Base-by-base conservation (phyloP, 2,888 invertebrate genomes). In the Apamea anceps region DNA sequence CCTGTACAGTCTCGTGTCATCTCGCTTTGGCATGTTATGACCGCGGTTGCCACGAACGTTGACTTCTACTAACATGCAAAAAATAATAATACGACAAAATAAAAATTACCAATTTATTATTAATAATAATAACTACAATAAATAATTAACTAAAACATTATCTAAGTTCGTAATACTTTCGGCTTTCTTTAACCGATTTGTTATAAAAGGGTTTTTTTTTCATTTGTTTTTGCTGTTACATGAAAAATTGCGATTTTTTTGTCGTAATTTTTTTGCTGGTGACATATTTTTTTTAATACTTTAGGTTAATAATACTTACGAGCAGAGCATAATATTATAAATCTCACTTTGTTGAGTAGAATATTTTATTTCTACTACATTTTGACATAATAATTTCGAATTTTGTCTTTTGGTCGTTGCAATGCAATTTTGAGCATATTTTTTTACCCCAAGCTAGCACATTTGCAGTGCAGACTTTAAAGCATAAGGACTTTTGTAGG, bases 101-200 rank as follows among this genome's bases (percentile, higher is more conserved):
- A 77, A 84, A 79, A 81, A 79, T 79, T 72, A 81, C 62, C 71
- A 84, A 84, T 81, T 81, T 84, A 81, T 81, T 81, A 25, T 76
- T 75, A 68, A 63, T 48, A 60, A 18, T 54, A 42, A 57, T 13
- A 48, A 67, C 84, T 81, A 79, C 79, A 79, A 84, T 72, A 78
- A 79, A 67, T 84, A 84, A 21, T 63, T 0, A 57, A 21, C 68
- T 77, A 80, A 60, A 83, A 77, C 62, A 80, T 37, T 15, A 54
- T 28, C 77, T 57, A 63, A 21, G 28, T 13, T 28, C 21, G 2
- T 80, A 68, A 54, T 81, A 75, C 37, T 80, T 28, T 81, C 45
- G 63, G 28, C 32, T 42, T 1, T n/a, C 18, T 25, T 32, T 15
- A 7, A 78, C 57, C 60, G 32, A 32, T 54, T 54, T 54, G 10